Evolutionary conservation across 2,888 invertebrate genomes (phyloP), one percentile per base, ranked within the genome.

Genomic region (Hydrotaea diabolus): DNA sequence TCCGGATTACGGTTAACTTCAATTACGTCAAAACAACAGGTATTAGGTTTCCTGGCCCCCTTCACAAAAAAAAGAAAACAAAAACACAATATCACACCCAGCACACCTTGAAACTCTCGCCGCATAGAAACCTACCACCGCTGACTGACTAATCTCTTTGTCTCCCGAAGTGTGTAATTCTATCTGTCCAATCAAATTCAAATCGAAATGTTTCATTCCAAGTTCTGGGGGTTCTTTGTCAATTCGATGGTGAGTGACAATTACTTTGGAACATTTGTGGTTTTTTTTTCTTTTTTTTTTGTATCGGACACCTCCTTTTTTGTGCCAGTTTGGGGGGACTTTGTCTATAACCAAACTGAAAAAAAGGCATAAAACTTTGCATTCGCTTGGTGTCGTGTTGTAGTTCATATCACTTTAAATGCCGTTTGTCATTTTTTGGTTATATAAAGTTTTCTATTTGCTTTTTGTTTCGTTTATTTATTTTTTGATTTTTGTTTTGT

Each of bases 1-100:
- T 43, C 69, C 69, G 69, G 69, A 69, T 69, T 69, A 69, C 69
- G 15, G 69, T 69, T 69, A 69, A 69, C 43, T 46, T 46, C 21
- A 69, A 69, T 69, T 69, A 46, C 39, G 46, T 43, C 39, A 43
- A 21, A 23, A 69, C 8, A 39, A 4, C 39, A 19, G 19, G 66
- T 66, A 66, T 66, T 31, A 39, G 66, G 43, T 66, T 66, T 43
- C 66, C 66, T 2, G 8, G 2, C n/a, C 19, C 5, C 53, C 53
- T 43, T 2, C 43, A 11, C 43, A 7, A 36, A 8, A 3, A 5
- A 36, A 36, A 36, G 36, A 3, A 5, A 36, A 39, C 39, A 39
- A 4, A 13, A 39, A 39, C 39, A 11, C 39, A 4, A 39, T n/a
- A 31, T 1, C 39, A 39, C 39, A 3, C 39, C 39, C 8, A 39